These are phyloP conservation scores for Plebejus argus DNA, from an alignment of 2,888 invertebrate genomes.

Conservation along the genomic window DNA sequence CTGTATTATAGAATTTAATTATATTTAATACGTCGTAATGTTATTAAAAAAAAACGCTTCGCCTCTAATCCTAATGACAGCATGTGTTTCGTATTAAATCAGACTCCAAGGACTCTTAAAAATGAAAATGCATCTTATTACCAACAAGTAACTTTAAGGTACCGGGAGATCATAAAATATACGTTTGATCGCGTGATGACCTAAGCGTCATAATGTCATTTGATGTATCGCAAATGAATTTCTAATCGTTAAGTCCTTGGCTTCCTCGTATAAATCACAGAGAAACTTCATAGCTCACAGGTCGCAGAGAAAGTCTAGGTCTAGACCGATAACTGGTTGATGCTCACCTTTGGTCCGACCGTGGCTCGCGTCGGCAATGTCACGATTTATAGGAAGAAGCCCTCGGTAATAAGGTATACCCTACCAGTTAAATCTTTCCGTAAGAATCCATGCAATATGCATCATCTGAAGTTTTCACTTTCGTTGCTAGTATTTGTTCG, in stretches of 20 bases:
- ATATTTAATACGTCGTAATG: too few species aligned
- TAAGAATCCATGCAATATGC: neutral
- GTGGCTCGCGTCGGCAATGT: slow-evolving; percentile 29
- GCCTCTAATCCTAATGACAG: too few species aligned
- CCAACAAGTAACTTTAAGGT: too few species aligned
- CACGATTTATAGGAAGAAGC: slow-evolving; percentile 27
- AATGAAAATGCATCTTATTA: too few species aligned
- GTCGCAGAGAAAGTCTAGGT: slow-evolving; percentile 47
- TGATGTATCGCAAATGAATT: slow-evolving; percentile 12
- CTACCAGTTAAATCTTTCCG: neutral
- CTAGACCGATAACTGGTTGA: slow-evolving; percentile 37
- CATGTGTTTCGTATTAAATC: too few species aligned
- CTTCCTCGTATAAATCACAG: slow-evolving; percentile 31
- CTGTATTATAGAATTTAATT: too few species aligned
- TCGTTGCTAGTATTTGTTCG: neutral
- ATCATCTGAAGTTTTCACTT: neutral
- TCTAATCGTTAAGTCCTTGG: slow-evolving; percentile 26
- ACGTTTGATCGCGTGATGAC: neutral
- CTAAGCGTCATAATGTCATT: neutral
- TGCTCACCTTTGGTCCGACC: slow-evolving; percentile 34
- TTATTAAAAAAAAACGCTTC: too few species aligned
- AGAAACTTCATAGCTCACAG: slow-evolving; percentile 37
- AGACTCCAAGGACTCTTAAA: too few species aligned
- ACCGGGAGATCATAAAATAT: neutral
- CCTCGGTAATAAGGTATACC: slow-evolving; percentile 23